These are phyloP conservation scores for Pogonocichla stellata DNA, from an alignment of 2,113 vertebrate genomes.

Conservation along the genomic window DNA sequence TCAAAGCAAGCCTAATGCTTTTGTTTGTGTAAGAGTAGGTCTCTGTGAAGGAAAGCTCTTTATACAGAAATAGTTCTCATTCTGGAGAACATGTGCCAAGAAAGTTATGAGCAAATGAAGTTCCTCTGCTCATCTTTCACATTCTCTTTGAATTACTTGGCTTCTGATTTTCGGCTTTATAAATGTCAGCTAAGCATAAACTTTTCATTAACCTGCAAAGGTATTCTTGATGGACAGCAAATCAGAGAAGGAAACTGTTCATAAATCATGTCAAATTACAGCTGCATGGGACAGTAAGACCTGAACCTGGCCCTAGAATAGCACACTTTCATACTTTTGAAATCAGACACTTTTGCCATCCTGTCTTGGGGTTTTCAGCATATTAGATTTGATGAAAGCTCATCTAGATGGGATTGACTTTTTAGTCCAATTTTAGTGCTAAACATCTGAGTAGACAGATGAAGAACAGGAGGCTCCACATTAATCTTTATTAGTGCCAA, in stretches of 20 bases:
- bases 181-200: background rate
- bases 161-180: background rate
- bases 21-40: background rate
- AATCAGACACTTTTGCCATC: background rate
- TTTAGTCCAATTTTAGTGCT: background rate
- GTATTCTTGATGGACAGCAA: background rate
- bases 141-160: background rate
- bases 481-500: background rate
- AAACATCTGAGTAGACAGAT: background rate
- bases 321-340: background rate
- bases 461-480: background rate
- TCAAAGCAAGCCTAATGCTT: constrained; percentile 17
- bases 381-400: background rate
- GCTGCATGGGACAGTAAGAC: background rate
- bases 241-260: background rate
- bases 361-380: background rate
- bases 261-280: background rate
- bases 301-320: background rate
- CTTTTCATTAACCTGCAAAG: background rate
- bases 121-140: background rate
- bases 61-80: background rate
- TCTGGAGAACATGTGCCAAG: background rate
- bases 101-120: background rate
- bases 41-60: background rate
- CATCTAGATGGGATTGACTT: background rate